Evolutionary conservation across 2,797 vertebrate genomes (phyloP), one percentile per base, ranked within the genome.

Genomic region (Botia kubotai): DNA sequence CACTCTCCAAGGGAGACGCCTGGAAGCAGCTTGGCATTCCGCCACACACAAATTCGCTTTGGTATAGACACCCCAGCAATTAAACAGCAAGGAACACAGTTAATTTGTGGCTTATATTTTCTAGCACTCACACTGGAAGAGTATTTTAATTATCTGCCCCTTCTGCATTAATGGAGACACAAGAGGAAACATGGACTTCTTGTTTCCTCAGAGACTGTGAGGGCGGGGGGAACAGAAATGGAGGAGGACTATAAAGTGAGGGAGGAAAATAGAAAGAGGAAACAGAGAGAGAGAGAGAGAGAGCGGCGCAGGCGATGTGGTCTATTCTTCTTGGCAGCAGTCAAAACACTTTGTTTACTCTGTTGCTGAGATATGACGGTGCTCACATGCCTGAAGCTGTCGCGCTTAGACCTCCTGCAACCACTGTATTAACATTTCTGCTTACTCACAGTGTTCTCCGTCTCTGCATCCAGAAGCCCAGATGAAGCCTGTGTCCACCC

Each of bases 341-440:
- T 67, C 62, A 80, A 80, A 69, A 75, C 72, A 75, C 65, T 75
- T 46, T 60, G 71, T 81, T 74, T 75, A 74, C 52, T 68, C 23
- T 0, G 13, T 68, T 74, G 52, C 19, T 29, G 79, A 55, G 71
- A 77, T 55, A 60, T 77, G 75, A 77, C 23, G 23, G 23, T 33
- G 43, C 6, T 14, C 58, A 72, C 68, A 80, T 80, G 79, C 70
- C 78, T 13, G 1, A 17, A 74, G 79, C 62, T 2, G 14, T 75
- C 39, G 19, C 17, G 39, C 63, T 50, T 17, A 60, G 60, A 80
- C 55, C 63, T 57, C 17, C 50, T 67, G 36, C 62, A 62, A 55
- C 16, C 33, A 65, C 29, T 65, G 26, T 62, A 17, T 52, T 58
- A 53, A 19, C 26, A 63, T 52, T 71, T 79, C 77, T 79, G 77